Evolutionary conservation across 1,140 invertebrate genomes (phyloP), one percentile per base, ranked within the genome.

Genomic region (Drosophila neocordata): DNA sequence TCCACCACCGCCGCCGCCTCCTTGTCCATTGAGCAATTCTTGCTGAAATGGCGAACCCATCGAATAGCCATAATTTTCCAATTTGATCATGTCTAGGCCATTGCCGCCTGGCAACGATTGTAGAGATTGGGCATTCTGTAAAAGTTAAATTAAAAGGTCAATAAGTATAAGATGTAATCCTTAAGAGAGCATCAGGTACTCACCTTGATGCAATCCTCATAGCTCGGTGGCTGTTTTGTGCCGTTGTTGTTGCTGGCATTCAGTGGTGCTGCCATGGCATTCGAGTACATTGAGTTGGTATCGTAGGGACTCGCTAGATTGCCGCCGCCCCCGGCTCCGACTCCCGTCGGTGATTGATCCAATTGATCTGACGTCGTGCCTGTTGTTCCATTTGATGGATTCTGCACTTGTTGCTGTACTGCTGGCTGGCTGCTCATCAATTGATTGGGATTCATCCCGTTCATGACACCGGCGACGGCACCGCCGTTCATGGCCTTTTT

Each of bases 201-300:
- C 89, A 94, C 93, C 92, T 97, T 97, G 81, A 97, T 95, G 88
- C 96, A 97, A 82, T 97, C 97, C 88, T 97, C 96, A 92, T 97
- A 97, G 60, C 96, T 95, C 13, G 97, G 96, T 18, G 96, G 96
- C 89, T 97, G 96, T 77, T 97, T 91, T 52, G 72, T 64, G 7
- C 77, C 80, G 57, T 70, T 96, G 84, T 93, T 94, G 66, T 92
- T 92, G n/a, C 64, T 65, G 48, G 59, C 73, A 60, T 93, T 93
- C 76, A 93, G 91, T 93, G 92, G 85, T 90, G 93, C 82, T 92
- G 95, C 94, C 83, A 95, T 93, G 77, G 95, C 95, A 91, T 96
- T 97, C 77, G 95, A 96, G 92, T 96, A 97, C 58, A 96, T 92
- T 64, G 95, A 95, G 56, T 94, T 94, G 74, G 95, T 94, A 92